phyloP scores from a whole-genome alignment of 2,113 vertebrate genomes.

The Rhabdomys dilectus region DNA sequence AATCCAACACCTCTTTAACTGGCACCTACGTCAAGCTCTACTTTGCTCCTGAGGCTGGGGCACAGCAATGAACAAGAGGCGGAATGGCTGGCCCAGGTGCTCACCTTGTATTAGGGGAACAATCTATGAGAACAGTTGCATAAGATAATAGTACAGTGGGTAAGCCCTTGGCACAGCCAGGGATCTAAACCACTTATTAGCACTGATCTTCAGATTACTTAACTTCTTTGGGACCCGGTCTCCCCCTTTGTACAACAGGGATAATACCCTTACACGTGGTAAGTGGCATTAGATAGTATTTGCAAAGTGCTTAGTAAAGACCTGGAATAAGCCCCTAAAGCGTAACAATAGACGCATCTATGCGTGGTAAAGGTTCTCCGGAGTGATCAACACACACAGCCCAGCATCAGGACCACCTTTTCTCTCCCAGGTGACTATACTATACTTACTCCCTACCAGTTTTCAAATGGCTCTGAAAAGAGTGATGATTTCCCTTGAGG shows the following conservation, averaged over 20 bases:
- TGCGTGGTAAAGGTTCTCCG: neutral
- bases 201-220: constrained; percentile 47
- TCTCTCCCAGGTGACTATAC: neutral
- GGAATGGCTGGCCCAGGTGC: neutral
- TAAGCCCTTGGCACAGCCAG: neutral
- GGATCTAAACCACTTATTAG: constrained; percentile 52
- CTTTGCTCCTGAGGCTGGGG: neutral
- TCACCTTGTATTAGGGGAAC: neutral
- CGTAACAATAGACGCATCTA: neutral
- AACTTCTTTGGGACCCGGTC: constrained; percentile 28
- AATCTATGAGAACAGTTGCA: neutral
- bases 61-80: neutral
- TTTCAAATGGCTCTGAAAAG: neutral
- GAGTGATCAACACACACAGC: neutral
- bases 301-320: constrained; percentile 48
- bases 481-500: neutral
- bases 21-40: neutral
- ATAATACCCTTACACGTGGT: constrained; percentile 50
- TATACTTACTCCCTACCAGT: neutral
- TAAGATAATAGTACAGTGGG: neutral
- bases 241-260: constrained; percentile 29
- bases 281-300: constrained; percentile 47
- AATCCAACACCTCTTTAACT: neutral
- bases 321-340: neutral
- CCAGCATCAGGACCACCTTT: no score